Percentiles rank a stretch among this genome's conserved stretches.
Conservation (phyloP, 2,888 invertebrate species). For the Cyrtodaria siliqua region DNA sequence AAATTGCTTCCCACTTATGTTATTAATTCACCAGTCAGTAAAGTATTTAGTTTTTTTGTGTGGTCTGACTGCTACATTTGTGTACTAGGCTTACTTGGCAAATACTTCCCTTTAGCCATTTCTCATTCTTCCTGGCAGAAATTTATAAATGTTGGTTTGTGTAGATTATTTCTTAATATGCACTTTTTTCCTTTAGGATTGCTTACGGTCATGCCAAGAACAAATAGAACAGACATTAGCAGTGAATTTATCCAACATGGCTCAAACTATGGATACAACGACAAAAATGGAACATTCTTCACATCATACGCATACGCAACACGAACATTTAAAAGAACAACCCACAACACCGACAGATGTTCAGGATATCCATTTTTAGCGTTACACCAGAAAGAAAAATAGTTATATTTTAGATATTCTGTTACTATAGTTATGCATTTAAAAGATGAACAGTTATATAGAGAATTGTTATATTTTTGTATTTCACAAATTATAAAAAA, state of each 20-base stretch:
- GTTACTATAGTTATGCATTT: conserved; percentile 12
- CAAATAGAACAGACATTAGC: conserved; percentile 83
- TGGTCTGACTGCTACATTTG: too few species aligned
- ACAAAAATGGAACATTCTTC: conserved; percentile 67
- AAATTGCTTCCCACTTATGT: too few species aligned
- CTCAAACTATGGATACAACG: conserved; percentile 52
- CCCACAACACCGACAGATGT: conserved; percentile 95
- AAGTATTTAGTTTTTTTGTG: too few species aligned
- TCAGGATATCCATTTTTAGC: conserved; percentile 92
- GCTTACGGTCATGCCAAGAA: conserved; percentile 83
- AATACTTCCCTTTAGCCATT: too few species aligned
- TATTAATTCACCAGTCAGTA: too few species aligned
- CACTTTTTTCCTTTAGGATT: conserved; percentile 76
- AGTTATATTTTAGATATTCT: conserved; percentile 6
- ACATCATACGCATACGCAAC: conserved; percentile 38
- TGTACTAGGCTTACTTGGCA: too few species aligned
- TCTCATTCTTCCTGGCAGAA: too few species aligned
- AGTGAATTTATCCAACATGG: conserved; percentile 76
- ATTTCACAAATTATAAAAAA: background rate
- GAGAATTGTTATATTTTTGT: conserved; percentile 21
- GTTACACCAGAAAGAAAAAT: conserved; percentile 5
- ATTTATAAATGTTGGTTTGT: too few species aligned
- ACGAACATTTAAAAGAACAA: conserved; percentile 79
- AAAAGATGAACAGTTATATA: conserved; percentile 5
- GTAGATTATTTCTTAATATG: too few species aligned